Evolutionary conservation across 2,888 invertebrate genomes (phyloP).

Genomic region (Hypsopygia costalis): DNA sequence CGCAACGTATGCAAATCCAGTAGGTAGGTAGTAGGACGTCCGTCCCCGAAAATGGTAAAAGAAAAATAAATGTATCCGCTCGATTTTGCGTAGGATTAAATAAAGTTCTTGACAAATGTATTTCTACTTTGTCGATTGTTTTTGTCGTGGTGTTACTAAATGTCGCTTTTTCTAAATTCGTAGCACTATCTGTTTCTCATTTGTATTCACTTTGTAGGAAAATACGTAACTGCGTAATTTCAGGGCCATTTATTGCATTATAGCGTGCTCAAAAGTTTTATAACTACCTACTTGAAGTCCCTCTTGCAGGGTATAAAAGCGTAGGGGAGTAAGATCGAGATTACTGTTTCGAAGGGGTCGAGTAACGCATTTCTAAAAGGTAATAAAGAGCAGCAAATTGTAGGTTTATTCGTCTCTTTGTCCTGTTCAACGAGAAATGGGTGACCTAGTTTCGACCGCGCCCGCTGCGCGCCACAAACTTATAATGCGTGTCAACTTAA

Average conservation of each 20-base stretch:
- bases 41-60: conserved; percentile 69
- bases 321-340: conserved; percentile 25
- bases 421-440: conserved; percentile 56
- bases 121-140: conserved; percentile 16
- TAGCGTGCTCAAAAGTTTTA: conserved; percentile 33
- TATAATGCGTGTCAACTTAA: conserved; percentile 48
- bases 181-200: neutral
- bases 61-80: conserved; percentile 73
- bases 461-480: conserved; percentile 42
- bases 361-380: conserved; percentile 45
- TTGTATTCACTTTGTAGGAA: conserved; percentile 8
- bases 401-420: conserved; percentile 47
- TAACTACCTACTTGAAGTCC: conserved; percentile 29
- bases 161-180: conserved; percentile 1
- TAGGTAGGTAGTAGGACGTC: conserved; percentile 65
- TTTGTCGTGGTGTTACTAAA: conserved; percentile 14
- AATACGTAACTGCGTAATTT: conserved; percentile 28
- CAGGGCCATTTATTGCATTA: conserved; percentile 24
- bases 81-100: conserved; percentile 47
- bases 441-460: conserved; percentile 71
- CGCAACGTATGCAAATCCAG: conserved; percentile 57
- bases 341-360: conserved; percentile 43
- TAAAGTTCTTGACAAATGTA: conserved; percentile 33
- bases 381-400: conserved; percentile 41
- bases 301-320: conserved; percentile 28